A percentile compares a stretch with the other conserved stretches of the same genome.
Evolutionary conservation across 2,888 invertebrate species (phyloP).

Genomic region (Tachystola acroxantha): DNA sequence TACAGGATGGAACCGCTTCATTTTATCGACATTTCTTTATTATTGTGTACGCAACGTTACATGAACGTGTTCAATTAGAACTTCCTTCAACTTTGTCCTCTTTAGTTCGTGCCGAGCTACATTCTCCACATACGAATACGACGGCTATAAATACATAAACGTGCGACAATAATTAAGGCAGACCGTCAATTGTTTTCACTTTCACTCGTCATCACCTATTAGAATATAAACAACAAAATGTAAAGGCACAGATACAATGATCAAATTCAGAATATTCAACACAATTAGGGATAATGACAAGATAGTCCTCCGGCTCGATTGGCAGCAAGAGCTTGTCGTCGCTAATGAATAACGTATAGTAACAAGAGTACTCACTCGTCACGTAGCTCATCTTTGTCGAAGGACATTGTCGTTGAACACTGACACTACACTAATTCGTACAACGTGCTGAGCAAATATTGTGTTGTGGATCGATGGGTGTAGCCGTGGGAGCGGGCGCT

Average conservation of each 20-base stretch:
- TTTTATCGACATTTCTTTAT: not conserved
- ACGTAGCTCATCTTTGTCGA: conserved; percentile 82
- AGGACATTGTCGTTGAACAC: conserved; percentile 63
- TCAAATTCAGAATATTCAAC: not conserved
- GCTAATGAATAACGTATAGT: not conserved
- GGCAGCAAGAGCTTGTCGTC: not conserved
- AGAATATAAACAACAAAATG: not conserved
- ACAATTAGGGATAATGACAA: not conserved
- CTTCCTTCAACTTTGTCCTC: conserved; percentile 7
- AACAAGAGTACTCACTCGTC: conserved; percentile 81
- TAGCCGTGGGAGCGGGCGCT: conserved; percentile 35
- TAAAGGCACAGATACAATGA: not conserved
- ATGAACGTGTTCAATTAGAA: conserved; percentile 10
- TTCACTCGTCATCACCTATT: not conserved
- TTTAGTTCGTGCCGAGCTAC: not conserved
- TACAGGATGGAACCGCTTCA: not conserved
- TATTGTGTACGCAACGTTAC: conserved; percentile 1
- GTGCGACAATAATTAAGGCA: not conserved
- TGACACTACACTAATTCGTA: conserved; percentile 29
- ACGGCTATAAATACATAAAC: not conserved
- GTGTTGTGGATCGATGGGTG: conserved; percentile 48
- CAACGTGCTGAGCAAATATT: conserved; percentile 5
- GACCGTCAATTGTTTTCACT: not conserved
- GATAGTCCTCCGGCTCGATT: not conserved
- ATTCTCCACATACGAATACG: not conserved